These are phyloP conservation scores for Heterotis niloticus DNA, from an alignment of 2,113 vertebrate species.

Conservation along the genomic window DNA sequence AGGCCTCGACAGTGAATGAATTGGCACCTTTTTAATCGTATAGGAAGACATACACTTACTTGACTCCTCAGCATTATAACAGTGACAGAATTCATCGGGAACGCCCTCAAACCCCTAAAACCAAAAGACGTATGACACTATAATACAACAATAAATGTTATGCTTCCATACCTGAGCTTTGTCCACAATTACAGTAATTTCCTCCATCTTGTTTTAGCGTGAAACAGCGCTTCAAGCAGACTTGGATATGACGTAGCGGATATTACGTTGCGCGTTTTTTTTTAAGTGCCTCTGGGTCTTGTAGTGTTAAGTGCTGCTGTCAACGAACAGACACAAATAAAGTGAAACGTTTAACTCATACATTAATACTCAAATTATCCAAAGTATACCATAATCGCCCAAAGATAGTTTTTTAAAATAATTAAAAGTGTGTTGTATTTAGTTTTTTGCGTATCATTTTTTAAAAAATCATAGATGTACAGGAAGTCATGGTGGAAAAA, in stretches of 20 bases:
- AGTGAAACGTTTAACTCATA: too few species aligned
- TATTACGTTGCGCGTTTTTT: conserved; percentile 29
- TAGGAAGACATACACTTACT: background rate
- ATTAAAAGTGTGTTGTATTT: too few species aligned
- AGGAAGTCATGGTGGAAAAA: too few species aligned
- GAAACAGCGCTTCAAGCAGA: conserved; percentile 21
- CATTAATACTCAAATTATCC: too few species aligned
- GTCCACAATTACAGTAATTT: conserved; percentile 59
- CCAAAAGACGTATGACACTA: background rate
- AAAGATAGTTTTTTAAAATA: background rate
- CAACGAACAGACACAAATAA: background rate
- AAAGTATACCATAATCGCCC: too few species aligned
- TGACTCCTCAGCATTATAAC: too few species aligned
- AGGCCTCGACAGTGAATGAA: conserved; percentile 51
- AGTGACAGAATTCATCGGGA: background rate
- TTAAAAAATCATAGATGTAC: too few species aligned
- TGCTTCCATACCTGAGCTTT: conserved; percentile 57
- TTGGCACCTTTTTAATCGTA: conserved; percentile 50
- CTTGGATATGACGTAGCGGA: background rate
- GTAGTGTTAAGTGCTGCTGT: too few species aligned
- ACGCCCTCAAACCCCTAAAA: background rate
- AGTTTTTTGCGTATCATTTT: too few species aligned
- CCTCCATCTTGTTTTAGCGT: conserved; percentile 63
- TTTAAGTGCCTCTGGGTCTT: conserved; percentile 44
- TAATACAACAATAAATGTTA: background rate